phyloP scores from a whole-genome alignment of 1,140 invertebrate species.

The Dolichoris vasculosae region DNA sequence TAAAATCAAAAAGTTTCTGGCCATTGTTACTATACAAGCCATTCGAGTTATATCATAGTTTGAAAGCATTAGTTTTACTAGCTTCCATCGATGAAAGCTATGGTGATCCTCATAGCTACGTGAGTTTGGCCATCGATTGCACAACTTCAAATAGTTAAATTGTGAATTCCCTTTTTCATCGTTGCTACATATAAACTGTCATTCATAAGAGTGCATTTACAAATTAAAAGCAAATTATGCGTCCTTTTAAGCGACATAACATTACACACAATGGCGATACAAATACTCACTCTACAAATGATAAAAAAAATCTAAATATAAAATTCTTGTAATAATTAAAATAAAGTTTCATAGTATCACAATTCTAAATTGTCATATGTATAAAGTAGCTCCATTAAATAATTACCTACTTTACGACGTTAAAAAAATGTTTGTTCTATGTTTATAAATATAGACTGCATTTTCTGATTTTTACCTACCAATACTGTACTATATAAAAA shows the following conservation, averaged over 20 bases:
- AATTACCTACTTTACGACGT: conserved; percentile 28
- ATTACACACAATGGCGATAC: conserved; percentile 23
- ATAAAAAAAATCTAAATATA: conserved; percentile 40
- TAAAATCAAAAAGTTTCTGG: conserved; percentile 31
- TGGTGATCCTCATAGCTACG: conserved; percentile 32
- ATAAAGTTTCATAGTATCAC: conserved; percentile 44
- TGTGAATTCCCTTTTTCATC: conserved; percentile 25
- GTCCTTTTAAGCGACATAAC: conserved; percentile 24
- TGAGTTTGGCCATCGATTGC: conserved; percentile 37
- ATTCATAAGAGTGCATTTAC: conserved; percentile 24
- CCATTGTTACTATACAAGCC: conserved; percentile 12
- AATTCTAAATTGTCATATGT: conserved; percentile 46
- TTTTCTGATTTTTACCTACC: conserved; percentile 34
- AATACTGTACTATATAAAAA: conserved; percentile 35
- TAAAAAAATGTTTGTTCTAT: conserved; percentile 37
- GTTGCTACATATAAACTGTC: conserved; percentile 25
- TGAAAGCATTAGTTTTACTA: conserved; percentile 47
- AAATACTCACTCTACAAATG: conserved; percentile 28
- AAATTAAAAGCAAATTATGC: conserved; percentile 32
- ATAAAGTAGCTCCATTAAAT: conserved; percentile 42
- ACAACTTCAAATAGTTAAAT: conserved; percentile 41
- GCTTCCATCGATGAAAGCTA: conserved; percentile 40
- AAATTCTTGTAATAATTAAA: conserved; percentile 39
- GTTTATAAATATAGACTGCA: conserved; percentile 39
- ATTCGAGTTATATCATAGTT: conserved; percentile 28